These are phyloP conservation scores for Eulacestoma nigropectus DNA, from an alignment of 2,113 vertebrate genomes.

Conservation along the genomic window DNA sequence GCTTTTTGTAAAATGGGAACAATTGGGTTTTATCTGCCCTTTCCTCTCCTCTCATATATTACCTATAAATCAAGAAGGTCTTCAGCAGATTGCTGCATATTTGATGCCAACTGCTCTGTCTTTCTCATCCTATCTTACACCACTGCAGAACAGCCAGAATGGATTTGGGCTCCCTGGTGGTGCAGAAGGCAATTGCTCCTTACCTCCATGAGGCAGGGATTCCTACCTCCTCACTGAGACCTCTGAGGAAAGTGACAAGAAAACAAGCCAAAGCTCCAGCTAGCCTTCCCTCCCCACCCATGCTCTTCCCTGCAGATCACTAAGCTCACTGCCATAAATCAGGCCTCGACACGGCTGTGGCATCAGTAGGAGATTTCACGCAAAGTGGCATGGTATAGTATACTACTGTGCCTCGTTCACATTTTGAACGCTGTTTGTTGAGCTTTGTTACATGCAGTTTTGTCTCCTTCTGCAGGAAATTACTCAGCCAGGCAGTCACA, in stretches of 20 bases:
- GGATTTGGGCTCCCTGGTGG: not conserved
- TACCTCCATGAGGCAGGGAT: not conserved
- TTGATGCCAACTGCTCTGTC: not conserved
- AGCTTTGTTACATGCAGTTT: slow-evolving; percentile 66
- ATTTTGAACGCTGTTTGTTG: slow-evolving; percentile 41
- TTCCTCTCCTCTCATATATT: not conserved
- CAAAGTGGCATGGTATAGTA: not conserved
- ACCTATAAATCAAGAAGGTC: not conserved
- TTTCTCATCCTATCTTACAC: not conserved
- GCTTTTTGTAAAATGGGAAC: not conserved
- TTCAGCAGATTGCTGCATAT: not conserved
- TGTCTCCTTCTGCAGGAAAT: slow-evolving; percentile 71
- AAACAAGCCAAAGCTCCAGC: not conserved
- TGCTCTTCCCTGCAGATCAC: not conserved
- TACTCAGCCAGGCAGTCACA: slow-evolving; percentile 58
- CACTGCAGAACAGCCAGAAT: not conserved
- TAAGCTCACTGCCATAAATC: not conserved
- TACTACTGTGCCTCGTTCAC: not conserved
- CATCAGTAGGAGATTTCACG: not conserved
- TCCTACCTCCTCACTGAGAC: not conserved
- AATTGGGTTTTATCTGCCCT: not conserved
- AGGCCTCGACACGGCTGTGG: not conserved
- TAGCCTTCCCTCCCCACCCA: not conserved
- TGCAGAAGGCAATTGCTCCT: not conserved
- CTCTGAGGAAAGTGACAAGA: not conserved